Percentiles rank a stretch among this genome's conserved stretches.
Evolutionary conservation across 2,888 invertebrate genomes (phyloP).

Genomic region (Campoplex nolae): DNA sequence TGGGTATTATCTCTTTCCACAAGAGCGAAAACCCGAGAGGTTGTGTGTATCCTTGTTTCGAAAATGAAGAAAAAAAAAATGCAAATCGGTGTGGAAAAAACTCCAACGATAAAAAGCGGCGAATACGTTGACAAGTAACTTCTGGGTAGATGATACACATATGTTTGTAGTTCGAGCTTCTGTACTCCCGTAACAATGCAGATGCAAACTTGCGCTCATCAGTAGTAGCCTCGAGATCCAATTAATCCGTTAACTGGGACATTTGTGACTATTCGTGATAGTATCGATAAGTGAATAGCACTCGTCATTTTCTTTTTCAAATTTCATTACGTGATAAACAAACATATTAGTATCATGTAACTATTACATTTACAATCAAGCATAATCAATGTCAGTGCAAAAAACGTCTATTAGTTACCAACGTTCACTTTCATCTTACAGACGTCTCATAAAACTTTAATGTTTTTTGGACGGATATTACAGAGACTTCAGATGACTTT

Average conservation of each 20-base stretch:
- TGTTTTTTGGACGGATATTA: too few species aligned
- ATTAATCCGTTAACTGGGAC: conserved; percentile 63
- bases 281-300: conserved; percentile 10
- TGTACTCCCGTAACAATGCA: conserved; percentile 29
- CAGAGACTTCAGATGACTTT: too few species aligned
- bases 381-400: too few species aligned
- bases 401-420: too few species aligned
- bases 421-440: too few species aligned
- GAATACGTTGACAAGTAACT: conserved; percentile 29
- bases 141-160: conserved; percentile 11
- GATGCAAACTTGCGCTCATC: conserved; percentile 5
- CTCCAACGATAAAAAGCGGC: conserved; percentile 12
- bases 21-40: conserved; percentile 23
- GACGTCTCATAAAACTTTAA: too few species aligned
- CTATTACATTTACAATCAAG: background rate
- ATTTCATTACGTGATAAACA: background rate
- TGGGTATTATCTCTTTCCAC: conserved; percentile 27
- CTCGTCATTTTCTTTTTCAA: background rate
- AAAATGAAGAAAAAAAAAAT: conserved; percentile 15
- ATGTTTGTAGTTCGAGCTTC: background rate
- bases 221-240: conserved; percentile 28
- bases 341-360: background rate
- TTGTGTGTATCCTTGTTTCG: conserved; percentile 32
- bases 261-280: conserved; percentile 57
- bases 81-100: background rate